Base-by-base conservation (phyloP, 2,113 vertebrate species). In the Rafetus swinhoei region DNA sequence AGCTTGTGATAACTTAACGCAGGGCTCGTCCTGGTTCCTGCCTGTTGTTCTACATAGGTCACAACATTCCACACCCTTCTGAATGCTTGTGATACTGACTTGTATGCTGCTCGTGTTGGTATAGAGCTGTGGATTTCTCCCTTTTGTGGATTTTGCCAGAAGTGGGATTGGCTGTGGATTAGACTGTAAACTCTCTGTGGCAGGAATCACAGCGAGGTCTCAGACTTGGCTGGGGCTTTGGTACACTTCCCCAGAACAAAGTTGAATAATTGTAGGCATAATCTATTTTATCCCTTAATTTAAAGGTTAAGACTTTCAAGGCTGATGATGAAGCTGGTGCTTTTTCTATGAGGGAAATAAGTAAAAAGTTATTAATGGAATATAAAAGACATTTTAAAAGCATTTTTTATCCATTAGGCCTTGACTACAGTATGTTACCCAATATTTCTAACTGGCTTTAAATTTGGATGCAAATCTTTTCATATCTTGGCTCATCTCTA, bases 201-300 rank as follows among this genome's bases (percentile, higher is more conserved):
- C 53, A 90, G 22, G 15, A 45, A 69, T 19, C 52, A 35, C 60
- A 18, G 10, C 12, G 24, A 55, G 32, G 1, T 27, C 56, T 55
- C 0, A 0, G 1, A 35, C 24, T 87, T 16, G 24, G 8, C 81
- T 45, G 55, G 32, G 56, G 56, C 56, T 72, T 27, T 52, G 6
- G 22, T 2, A 1, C 53, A 6, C 7, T 81, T 65, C 72, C 32
- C 74, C 65, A n/a, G 21, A 93, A 86, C 7, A 14, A 8, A 25
- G 25, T 18, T 84, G 21, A 32, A 57, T 55, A 35, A 80, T 77
- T 32, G 25, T 57, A 77, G 76, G 81, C 24, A 8, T 19, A n/a
- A 27, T 21, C 54, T 76, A 5, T 55, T 94, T 79, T 56, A 55
- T 55, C 57, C 4, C 3, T 82, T 45, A 14, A 11, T 80, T 87